phyloP scores from a whole-genome alignment of 53 echinoderm and acorn worm genomes.

The Astropecten irregularis region DNA sequence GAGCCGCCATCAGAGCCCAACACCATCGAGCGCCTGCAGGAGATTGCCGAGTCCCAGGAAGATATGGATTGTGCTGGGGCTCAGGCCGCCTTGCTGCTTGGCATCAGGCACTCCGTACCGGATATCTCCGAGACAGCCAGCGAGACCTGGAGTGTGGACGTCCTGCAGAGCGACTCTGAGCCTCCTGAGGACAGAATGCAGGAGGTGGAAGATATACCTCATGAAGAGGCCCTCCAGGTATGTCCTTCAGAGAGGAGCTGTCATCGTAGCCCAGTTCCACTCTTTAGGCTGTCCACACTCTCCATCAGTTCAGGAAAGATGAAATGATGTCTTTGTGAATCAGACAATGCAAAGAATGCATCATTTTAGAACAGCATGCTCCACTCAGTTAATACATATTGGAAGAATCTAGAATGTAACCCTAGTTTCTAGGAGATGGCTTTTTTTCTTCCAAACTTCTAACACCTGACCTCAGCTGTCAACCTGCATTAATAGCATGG shows the following conservation, averaged over 20 bases:
- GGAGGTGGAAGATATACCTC: slow-evolving; percentile 68
- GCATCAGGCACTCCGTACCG: slow-evolving; percentile 22
- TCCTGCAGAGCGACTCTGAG: slow-evolving; percentile 91
- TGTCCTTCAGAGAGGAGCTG: too few relatives aligned
- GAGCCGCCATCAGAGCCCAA: slow-evolving; percentile 88
- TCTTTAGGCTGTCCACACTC: too few relatives aligned
- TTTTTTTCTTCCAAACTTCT: too few relatives aligned
- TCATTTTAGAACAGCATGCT: too few relatives aligned
- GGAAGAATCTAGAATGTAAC: too few relatives aligned
- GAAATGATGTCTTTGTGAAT: not conserved
- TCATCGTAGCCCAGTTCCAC: too few relatives aligned
- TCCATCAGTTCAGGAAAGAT: too few relatives aligned
- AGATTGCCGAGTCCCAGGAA: slow-evolving; percentile 86
- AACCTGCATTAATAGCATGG: too few relatives aligned
- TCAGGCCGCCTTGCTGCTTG: slow-evolving; percentile 15
- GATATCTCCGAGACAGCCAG: slow-evolving; percentile 93
- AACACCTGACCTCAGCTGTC: too few relatives aligned
- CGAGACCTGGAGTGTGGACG: slow-evolving; percentile 99
- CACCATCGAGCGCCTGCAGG: slow-evolving; percentile 91
- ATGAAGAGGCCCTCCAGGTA: slow-evolving; percentile 47
- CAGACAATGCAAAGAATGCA: too few relatives aligned
- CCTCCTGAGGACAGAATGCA: slow-evolving; percentile 69
- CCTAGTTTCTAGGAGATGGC: too few relatives aligned
- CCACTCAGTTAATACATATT: too few relatives aligned
- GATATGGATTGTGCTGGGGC: slow-evolving; percentile 66